A percentile compares a stretch with the other conserved stretches of the same genome.
phyloP scores from a whole-genome alignment of 2,888 invertebrate genomes.

The Penaeus monodon region DNA sequence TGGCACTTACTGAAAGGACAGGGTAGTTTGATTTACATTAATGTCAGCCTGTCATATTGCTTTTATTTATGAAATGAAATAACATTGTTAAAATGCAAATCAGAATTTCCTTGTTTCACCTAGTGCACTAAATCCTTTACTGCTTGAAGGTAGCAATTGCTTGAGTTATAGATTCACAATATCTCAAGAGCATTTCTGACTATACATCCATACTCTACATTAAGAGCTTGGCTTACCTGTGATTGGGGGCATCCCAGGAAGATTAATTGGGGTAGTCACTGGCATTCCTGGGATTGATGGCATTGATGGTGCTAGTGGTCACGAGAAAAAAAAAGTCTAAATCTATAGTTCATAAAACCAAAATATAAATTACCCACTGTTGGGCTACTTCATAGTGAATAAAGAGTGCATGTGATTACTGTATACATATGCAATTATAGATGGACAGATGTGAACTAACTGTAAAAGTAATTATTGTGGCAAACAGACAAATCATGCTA shows the following conservation, averaged over 20 bases:
- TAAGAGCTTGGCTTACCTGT: conserved; percentile 75
- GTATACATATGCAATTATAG: too few relatives aligned
- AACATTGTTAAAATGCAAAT: conserved; percentile 1
- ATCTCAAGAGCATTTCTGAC: too few relatives aligned
- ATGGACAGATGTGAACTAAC: too few relatives aligned
- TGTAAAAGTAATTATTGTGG: too few relatives aligned
- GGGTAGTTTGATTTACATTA: neutral
- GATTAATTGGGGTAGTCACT: conserved; percentile 66
- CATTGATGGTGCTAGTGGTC: conserved; percentile 57
- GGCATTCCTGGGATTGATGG: conserved; percentile 66
- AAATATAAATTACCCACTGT: too few relatives aligned
- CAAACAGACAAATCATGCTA: too few relatives aligned
- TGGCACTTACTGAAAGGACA: conserved; percentile 64
- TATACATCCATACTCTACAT: neutral
- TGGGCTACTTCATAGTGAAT: too few relatives aligned
- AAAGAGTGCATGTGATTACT: too few relatives aligned
- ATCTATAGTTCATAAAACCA: too few relatives aligned
- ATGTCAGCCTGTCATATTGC: neutral
- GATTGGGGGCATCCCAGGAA: conserved; percentile 81
- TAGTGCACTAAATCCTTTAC: neutral
- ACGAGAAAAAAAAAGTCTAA: neutral
- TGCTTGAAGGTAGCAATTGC: too few relatives aligned
- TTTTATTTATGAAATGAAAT: neutral
- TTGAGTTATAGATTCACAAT: too few relatives aligned
- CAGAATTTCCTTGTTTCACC: neutral